These are phyloP conservation scores for Sebastes vulpes DNA, from an alignment of 2,797 vertebrate genomes.

Conservation along the genomic window DNA sequence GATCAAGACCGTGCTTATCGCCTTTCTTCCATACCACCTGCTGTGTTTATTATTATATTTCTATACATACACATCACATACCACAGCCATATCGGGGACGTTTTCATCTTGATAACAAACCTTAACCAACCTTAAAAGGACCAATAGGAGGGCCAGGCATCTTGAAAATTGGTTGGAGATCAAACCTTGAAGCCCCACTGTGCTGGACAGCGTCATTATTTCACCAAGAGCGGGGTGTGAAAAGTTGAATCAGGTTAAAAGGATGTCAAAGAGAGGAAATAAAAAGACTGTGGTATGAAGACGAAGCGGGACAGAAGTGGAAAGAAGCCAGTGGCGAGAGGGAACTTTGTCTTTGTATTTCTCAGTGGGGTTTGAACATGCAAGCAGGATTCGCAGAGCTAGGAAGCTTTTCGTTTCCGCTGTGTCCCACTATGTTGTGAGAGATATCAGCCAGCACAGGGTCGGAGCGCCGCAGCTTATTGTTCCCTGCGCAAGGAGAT, in stretches of 20 bases:
- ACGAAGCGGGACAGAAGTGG: not conserved
- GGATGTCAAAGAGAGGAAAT: constrained; percentile 31
- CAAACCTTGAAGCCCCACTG: constrained; percentile 17
- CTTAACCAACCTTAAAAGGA: constrained; percentile 11
- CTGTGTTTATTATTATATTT: constrained; percentile 43
- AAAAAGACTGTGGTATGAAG: constrained; percentile 26
- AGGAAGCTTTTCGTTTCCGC: constrained; percentile 46
- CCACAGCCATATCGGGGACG: constrained; percentile 20
- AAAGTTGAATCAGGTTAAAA: constrained; percentile 53
- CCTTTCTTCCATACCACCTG: constrained; percentile 18
- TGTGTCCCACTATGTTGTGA: constrained; percentile 49
- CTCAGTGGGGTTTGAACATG: constrained; percentile 47
- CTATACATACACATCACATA: not conserved
- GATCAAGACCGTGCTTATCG: constrained; percentile 39
- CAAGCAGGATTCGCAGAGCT: constrained; percentile 25
- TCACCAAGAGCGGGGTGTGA: constrained; percentile 31
- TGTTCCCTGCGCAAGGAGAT: constrained; percentile 53
- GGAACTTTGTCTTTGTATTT: constrained; percentile 59
- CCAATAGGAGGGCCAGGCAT: constrained; percentile 5
- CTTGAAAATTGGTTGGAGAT: constrained; percentile 52
- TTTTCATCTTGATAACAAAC: constrained; percentile 55
- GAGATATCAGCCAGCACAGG: constrained; percentile 63
- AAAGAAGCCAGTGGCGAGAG: constrained; percentile 25
- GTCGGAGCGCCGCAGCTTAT: constrained; percentile 59
- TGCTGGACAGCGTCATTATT: constrained; percentile 59